Conservation (phyloP, 2,113 vertebrate genomes). For the Bombycilla garrulus region DNA sequence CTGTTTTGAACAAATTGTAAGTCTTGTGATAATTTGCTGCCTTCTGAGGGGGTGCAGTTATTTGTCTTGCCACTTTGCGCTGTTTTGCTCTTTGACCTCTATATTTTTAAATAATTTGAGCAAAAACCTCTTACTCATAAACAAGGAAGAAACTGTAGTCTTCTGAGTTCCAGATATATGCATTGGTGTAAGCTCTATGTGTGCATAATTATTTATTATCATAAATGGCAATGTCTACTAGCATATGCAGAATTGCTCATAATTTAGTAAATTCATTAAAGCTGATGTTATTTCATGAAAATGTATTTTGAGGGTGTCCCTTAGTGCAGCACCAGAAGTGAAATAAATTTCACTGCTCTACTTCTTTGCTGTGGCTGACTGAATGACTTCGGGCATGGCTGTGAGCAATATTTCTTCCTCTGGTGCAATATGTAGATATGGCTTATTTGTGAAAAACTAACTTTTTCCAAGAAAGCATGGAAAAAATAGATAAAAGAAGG, state of each 20-base stretch:
- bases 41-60: fast-evolving
- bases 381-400: slow-evolving; percentile 36
- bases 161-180: not conserved
- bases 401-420: not conserved
- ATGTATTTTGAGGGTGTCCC: not conserved
- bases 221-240: not conserved
- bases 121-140: not conserved
- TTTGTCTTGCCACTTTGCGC: not conserved
- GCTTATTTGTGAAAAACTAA: not conserved
- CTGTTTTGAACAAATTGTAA: not conserved
- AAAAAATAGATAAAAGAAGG: not conserved
- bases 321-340: not conserved
- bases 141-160: not conserved
- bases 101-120: not conserved
- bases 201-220: not conserved
- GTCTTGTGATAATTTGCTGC: not conserved
- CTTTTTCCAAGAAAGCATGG: not conserved
- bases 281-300: slow-evolving; percentile 23
- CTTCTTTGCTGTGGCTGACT: slow-evolving; percentile 42
- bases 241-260: not conserved
- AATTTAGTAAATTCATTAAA: not conserved
- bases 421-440: not conserved
- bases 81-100: not conserved
- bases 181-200: not conserved
- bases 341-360: slow-evolving; percentile 42